Evolutionary conservation across 2,888 invertebrate species (phyloP).

Genomic region (Acrobasis suavella): DNA sequence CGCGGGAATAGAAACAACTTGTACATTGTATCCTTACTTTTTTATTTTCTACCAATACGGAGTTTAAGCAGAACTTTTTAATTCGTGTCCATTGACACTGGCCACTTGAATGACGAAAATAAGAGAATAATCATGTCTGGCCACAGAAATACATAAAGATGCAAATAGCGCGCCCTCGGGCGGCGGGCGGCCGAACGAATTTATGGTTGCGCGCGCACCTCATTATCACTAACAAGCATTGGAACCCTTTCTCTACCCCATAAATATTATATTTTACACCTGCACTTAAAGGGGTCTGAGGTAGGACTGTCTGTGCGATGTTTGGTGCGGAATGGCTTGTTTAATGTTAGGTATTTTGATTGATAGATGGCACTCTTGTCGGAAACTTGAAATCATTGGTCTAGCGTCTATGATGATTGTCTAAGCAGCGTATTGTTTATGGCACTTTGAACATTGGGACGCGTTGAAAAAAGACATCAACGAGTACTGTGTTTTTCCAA

Average conservation of each 20-base stretch:
- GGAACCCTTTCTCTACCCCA: constrained; percentile 73
- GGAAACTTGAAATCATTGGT: too few species aligned
- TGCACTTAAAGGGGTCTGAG: constrained; percentile 56
- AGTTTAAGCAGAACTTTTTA: too few species aligned
- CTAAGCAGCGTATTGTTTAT: too few species aligned
- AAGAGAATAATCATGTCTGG: constrained; percentile 43
- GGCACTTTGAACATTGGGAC: too few species aligned
- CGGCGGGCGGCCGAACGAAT: constrained; percentile 67
- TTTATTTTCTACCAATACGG: too few species aligned
- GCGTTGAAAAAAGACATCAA: too few species aligned
- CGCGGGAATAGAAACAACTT: too few species aligned
- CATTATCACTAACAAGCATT: constrained; percentile 79
- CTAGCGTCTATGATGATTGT: too few species aligned
- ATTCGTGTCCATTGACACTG: too few species aligned
- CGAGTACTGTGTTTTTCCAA: too few species aligned
- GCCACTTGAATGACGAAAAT: constrained; percentile 38
- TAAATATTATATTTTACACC: constrained; percentile 81
- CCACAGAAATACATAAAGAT: constrained; percentile 68
- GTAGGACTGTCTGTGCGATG: constrained; percentile 33
- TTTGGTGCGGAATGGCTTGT: constrained; percentile 21
- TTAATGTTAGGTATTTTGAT: constrained; percentile 26
- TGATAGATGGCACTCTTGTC: constrained; percentile 34
- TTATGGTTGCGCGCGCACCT: constrained; percentile 75
- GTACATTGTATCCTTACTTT: too few species aligned
- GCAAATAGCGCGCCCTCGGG: constrained; percentile 75